Percentiles rank a stretch among this genome's conserved stretches.
Conservation (phyloP, 2,797 vertebrate species). For the Potorous gilbertii region DNA sequence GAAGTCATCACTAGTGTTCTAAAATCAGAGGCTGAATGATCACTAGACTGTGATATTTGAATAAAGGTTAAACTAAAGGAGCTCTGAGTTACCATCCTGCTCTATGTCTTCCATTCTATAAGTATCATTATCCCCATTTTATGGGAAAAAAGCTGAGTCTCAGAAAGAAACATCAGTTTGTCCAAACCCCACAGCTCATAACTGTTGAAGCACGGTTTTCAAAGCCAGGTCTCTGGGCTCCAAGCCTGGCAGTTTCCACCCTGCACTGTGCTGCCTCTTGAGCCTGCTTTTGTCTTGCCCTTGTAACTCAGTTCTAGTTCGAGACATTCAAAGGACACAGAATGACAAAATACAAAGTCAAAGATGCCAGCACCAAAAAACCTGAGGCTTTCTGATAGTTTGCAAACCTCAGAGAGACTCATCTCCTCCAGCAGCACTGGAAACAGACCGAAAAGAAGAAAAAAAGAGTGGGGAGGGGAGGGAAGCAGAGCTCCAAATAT, state of each 20-base stretch:
- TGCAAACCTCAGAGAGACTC: constrained; percentile 48
- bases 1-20: neutral
- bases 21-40: neutral
- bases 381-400: neutral
- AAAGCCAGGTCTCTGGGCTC: neutral
- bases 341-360: neutral
- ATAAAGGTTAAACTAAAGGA: neutral
- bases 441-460: neutral
- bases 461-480: neutral
- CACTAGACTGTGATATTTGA: neutral
- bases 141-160: neutral
- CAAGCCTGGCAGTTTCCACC: neutral
- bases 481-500: neutral
- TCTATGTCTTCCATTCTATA: neutral
- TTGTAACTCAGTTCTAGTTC: constrained; percentile 8
- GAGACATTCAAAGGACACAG: constrained; percentile 1
- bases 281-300: neutral
- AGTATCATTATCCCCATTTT: neutral
- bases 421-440: neutral
- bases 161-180: neutral
- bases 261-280: neutral
- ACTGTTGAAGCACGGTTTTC: neutral
- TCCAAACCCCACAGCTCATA: neutral
- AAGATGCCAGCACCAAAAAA: neutral
- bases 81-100: neutral